phyloP scores from a whole-genome alignment of 2,797 vertebrate genomes.

The Mormyrus proboscirostris region DNA sequence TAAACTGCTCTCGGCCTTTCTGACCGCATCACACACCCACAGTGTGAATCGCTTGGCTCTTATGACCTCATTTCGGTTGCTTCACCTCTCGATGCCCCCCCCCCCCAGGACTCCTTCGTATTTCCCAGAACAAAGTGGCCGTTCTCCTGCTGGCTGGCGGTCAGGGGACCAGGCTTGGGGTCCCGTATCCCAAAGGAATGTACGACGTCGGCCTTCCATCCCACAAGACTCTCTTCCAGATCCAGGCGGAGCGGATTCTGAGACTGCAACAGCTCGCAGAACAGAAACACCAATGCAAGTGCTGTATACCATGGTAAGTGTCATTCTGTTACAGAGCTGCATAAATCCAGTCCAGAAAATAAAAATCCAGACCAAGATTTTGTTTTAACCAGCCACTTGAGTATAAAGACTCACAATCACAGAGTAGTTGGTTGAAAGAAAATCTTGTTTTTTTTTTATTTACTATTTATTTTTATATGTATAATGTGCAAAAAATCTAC shows the following conservation, averaged over 20 bases:
- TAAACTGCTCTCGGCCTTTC: background rate
- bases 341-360: background rate
- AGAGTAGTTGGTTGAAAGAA: background rate
- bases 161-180: constrained; percentile 89
- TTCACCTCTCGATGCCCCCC: background rate
- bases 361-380: background rate
- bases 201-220: constrained; percentile 88
- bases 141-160: constrained; percentile 85
- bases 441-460: background rate
- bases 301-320: constrained; percentile 85
- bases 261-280: constrained; percentile 81
- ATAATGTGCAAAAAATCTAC: background rate
- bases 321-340: background rate
- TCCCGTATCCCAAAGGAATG: constrained; percentile 94
- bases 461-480: background rate
- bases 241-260: constrained; percentile 88
- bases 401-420: background rate
- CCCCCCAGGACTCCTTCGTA: constrained; percentile 55
- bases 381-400: background rate
- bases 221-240: constrained; percentile 93
- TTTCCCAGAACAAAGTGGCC: constrained; percentile 78
- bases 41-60: background rate
- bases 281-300: constrained; percentile 62
- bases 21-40: background rate
- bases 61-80: background rate